Evolutionary conservation across 2,113 vertebrate species (phyloP).

Genomic region (Pungitius pungitius): DNA sequence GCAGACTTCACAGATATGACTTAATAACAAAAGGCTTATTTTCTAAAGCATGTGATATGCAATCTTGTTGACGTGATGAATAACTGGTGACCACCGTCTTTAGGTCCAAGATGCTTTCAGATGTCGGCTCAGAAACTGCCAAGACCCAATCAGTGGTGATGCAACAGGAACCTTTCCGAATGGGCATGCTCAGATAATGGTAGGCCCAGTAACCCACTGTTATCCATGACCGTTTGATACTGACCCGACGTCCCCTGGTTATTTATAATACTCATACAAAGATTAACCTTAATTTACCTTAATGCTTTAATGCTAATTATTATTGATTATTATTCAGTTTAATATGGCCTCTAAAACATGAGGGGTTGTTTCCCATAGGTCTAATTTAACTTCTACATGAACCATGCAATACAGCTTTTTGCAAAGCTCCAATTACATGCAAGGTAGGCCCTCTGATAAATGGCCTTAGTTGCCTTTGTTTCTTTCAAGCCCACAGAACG

Average conservation of each 20-base stretch:
- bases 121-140: conserved; percentile 97
- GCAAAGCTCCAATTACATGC: conserved; percentile 57
- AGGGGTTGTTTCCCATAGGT: conserved; percentile 35
- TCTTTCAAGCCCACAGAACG: conserved; percentile 42
- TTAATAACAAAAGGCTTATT: background rate
- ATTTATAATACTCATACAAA: conserved; percentile 62
- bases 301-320: conserved; percentile 22
- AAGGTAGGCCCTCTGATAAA: conserved; percentile 57
- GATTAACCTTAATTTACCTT: conserved; percentile 58
- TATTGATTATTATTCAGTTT: conserved; percentile 37
- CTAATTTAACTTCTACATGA: conserved; percentile 32
- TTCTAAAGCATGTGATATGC: background rate
- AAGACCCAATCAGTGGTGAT: conserved; percentile 95
- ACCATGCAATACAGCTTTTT: background rate
- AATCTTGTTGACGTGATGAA: background rate
- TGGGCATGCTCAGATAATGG: conserved; percentile 99
- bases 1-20: background rate
- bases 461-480: conserved; percentile 47
- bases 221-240: conserved; percentile 44
- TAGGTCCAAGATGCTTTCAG: conserved; percentile 98
- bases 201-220: conserved; percentile 70
- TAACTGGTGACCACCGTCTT: background rate
- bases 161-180: conserved; percentile 98
- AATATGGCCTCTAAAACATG: conserved; percentile 21
- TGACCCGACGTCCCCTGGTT: conserved; percentile 40